These are phyloP conservation scores for Rhinoraja longicauda DNA, from an alignment of 2,797 vertebrate genomes.

Conservation along the genomic window DNA sequence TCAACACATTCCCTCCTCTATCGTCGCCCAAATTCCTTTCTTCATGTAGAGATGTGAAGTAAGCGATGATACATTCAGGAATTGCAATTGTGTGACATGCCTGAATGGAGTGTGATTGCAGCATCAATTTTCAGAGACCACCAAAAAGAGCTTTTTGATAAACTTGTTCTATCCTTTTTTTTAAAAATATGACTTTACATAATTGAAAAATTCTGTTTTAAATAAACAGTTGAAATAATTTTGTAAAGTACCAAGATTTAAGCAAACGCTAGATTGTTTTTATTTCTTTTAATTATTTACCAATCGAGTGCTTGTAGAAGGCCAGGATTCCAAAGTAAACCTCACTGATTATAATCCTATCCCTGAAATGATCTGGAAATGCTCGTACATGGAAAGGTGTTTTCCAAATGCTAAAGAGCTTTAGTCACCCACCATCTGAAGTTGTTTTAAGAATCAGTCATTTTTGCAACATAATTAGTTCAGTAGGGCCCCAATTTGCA, in stretches of 20 bases:
- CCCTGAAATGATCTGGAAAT: not conserved
- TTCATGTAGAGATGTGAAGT: not conserved
- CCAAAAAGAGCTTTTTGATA: not conserved
- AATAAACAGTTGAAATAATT: not conserved
- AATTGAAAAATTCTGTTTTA: not conserved
- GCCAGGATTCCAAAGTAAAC: not conserved
- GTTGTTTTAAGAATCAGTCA: not conserved
- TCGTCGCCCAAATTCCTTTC: not conserved
- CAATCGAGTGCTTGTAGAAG: not conserved
- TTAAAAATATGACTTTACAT: not conserved
- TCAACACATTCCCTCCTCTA: not conserved
- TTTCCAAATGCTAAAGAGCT: not conserved
- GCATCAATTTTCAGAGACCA: too few species aligned
- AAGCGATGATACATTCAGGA: not conserved
- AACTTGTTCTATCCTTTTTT: not conserved
- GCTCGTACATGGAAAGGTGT: not conserved
- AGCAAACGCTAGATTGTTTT: not conserved
- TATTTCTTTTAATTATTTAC: not conserved
- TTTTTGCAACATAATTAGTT: not conserved
- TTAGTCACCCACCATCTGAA: not conserved
- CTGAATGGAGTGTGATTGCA: not conserved
- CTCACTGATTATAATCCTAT: not conserved
- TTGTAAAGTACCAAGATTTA: not conserved
- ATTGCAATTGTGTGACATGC: not conserved
- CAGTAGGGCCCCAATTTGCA: not conserved